Conservation (phyloP, 2,888 invertebrate genomes). For the Ornithoptera alexandrae region DNA sequence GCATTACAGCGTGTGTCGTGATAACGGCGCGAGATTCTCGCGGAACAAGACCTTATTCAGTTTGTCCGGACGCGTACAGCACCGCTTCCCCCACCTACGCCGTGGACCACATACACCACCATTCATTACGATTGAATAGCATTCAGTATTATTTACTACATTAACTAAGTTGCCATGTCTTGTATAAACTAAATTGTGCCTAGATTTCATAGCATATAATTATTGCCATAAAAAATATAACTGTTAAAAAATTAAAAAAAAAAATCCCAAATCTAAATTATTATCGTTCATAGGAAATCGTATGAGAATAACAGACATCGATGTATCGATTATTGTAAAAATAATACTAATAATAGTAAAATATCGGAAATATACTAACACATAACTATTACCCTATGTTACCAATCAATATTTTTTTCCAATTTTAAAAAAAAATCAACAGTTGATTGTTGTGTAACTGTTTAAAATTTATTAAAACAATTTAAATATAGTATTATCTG, state of each 20-base stretch:
- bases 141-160: conserved; percentile 16
- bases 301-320: too few species aligned
- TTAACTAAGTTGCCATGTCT: neutral
- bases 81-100: conserved; percentile 24
- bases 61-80: conserved; percentile 41
- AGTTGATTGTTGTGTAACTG: too few species aligned
- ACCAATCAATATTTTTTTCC: too few species aligned
- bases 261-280: too few species aligned
- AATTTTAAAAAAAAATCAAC: too few species aligned
- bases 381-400: too few species aligned
- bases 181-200: neutral
- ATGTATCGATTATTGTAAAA: too few species aligned
- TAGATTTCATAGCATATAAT: neutral
- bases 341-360: too few species aligned
- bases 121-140: conserved; percentile 19
- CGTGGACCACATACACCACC: conserved; percentile 18
- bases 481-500: neutral
- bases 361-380: too few species aligned
- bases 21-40: conserved; percentile 57
- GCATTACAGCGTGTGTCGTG: conserved; percentile 56
- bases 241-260: too few species aligned
- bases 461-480: too few species aligned
- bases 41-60: conserved; percentile 57
- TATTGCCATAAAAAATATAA: neutral
- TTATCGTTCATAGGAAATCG: too few species aligned